These are phyloP conservation scores for Drosophila navojoa DNA, from an alignment of 1,140 invertebrate species.

Conservation along the genomic window DNA sequence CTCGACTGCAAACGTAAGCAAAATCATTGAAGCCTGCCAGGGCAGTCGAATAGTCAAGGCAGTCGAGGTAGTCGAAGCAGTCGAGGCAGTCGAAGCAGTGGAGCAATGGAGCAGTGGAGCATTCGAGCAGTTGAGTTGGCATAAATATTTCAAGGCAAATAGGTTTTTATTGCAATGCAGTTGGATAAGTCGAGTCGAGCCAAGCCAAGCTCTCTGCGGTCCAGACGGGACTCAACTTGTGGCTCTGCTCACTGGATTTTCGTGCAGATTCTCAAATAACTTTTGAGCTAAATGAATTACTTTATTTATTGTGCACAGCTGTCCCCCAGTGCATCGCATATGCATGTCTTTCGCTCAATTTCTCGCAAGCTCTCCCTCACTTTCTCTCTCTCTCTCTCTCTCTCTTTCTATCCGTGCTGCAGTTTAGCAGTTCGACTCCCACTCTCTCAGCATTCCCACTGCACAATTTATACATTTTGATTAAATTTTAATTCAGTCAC, in stretches of 20 bases:
- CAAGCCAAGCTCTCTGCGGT: constrained; percentile 32
- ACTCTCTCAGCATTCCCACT: constrained; percentile 29
- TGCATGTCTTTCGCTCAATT: constrained; percentile 35
- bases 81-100: background rate
- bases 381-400: background rate
- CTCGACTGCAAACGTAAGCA: constrained; percentile 50
- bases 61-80: no score
- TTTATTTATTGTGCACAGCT: constrained; percentile 78
- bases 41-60: background rate
- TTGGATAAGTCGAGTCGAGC: constrained; percentile 40
- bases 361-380: background rate
- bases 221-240: constrained; percentile 16
- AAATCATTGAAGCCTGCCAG: constrained; percentile 34
- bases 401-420: background rate
- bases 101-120: background rate
- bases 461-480: constrained; percentile 75
- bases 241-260: constrained; percentile 44
- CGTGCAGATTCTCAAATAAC: constrained; percentile 77
- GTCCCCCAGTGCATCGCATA: constrained; percentile 50
- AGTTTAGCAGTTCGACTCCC: constrained; percentile 25
- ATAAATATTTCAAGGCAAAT: constrained; percentile 79
- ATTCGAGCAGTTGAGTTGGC: constrained; percentile 17
- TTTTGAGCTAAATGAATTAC: constrained; percentile 80
- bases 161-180: constrained; percentile 72
- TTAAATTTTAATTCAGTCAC: constrained; percentile 83